phyloP scores from a whole-genome alignment of 2,888 invertebrate genomes.

The Mylabris sibirica region DNA sequence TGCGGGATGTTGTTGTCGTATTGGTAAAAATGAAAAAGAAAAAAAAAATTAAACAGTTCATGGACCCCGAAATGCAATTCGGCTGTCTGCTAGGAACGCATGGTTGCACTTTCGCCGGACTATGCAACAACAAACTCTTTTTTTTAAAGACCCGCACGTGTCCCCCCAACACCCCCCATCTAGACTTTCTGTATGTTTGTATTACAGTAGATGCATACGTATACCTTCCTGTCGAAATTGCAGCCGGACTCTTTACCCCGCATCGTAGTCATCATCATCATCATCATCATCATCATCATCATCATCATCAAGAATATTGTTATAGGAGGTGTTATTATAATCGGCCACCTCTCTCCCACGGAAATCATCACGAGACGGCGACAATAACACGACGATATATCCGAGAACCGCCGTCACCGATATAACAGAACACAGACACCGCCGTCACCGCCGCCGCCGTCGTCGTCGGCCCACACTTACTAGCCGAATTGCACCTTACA shows the following conservation, averaged over 20 bases:
- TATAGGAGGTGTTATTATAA: not conserved
- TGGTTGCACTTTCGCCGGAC: constrained; percentile 62
- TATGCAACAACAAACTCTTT: constrained; percentile 53
- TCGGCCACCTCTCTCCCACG: not conserved
- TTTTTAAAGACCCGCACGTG: constrained; percentile 40
- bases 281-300: constrained; percentile 33
- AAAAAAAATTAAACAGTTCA: constrained; percentile 37
- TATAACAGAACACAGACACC: constrained; percentile 16
- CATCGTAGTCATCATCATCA: constrained; percentile 1
- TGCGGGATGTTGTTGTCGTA: constrained; percentile 2
- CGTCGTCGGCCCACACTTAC: constrained; percentile 12
- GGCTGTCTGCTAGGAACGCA: constrained; percentile 63
- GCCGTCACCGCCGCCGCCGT: constrained; percentile 7
- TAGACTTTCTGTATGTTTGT: constrained; percentile 17
- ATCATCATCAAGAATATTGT: too few relatives aligned
- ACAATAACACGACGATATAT: constrained; percentile 23
- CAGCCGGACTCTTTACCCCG: not conserved
- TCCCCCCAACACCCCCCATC: constrained; percentile 43
- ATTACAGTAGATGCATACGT: constrained; percentile 22
- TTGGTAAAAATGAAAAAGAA: not conserved
- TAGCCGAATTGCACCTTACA: constrained; percentile 27
- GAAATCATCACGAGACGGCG: not conserved
- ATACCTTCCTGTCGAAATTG: constrained; percentile 50
- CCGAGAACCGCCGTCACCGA: constrained; percentile 20
- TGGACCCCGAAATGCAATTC: constrained; percentile 60